These are phyloP conservation scores for Morinoia aosen DNA, from an alignment of 2,888 invertebrate genomes.

Conservation along the genomic window DNA sequence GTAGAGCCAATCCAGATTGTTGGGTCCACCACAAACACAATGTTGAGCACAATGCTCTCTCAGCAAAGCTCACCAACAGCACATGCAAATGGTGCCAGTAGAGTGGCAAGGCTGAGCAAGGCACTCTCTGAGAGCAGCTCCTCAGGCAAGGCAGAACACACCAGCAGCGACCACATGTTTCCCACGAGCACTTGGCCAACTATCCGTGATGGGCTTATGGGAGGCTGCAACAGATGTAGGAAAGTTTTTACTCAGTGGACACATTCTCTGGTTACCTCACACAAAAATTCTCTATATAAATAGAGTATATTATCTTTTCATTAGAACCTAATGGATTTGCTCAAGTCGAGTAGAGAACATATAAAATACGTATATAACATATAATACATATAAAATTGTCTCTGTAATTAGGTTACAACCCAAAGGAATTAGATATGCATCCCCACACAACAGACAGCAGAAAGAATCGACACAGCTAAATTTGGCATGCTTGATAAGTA, in stretches of 20 bases:
- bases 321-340: no score
- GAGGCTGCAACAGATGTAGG: conserved; percentile 77
- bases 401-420: no score
- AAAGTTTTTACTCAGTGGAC: neutral
- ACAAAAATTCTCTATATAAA: no score
- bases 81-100: conserved; percentile 81
- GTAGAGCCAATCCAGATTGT: neutral
- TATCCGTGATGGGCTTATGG: conserved; percentile 84
- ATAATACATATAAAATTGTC: no score
- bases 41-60: neutral
- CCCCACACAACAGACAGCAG: no score
- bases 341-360: no score
- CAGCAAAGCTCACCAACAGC: conserved; percentile 76
- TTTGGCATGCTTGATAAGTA: no score
- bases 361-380: no score
- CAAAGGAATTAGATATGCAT: no score
- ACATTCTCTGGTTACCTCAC: neutral
- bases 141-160: conserved; percentile 83
- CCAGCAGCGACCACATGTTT: conserved; percentile 84
- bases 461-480: no score
- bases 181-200: conserved; percentile 83
- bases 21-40: neutral
- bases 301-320: no score
- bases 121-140: conserved; percentile 81
- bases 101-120: conserved; percentile 80